Conservation (phyloP, 2,113 vertebrate species). For the Capreolus pygargus region DNA sequence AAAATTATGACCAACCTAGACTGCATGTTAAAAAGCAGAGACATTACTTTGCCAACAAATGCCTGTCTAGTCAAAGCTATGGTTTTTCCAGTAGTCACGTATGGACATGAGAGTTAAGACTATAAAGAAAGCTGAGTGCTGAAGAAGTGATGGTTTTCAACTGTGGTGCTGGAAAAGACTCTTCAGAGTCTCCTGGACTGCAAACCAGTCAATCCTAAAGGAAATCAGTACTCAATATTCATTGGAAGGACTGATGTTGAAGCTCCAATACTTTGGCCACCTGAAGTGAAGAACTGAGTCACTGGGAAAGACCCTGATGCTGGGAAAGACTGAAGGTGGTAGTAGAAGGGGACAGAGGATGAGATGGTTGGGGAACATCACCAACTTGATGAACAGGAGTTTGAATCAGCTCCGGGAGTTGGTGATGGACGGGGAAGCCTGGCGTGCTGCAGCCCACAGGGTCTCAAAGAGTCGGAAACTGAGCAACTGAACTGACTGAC, state of each 20-base stretch:
- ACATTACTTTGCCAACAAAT: background rate
- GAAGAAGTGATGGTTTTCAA: background rate
- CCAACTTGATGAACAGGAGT: background rate
- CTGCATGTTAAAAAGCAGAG: background rate
- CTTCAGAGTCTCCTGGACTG: background rate
- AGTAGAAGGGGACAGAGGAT: background rate
- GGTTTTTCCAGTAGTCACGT: background rate
- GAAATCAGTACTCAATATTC: background rate
- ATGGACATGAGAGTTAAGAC: background rate
- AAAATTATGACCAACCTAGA: background rate
- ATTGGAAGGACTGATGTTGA: background rate
- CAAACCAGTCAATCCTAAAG: background rate
- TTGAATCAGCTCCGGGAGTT: background rate
- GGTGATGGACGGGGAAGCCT: background rate
- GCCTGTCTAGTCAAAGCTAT: background rate
- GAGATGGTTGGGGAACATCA: background rate
- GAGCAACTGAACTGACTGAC: background rate
- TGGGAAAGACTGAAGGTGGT: background rate
- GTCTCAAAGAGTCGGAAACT: background rate
- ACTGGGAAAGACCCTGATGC: background rate
- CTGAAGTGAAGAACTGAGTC: background rate
- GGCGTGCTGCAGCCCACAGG: background rate
- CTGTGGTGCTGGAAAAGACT: background rate
- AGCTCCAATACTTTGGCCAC: background rate
- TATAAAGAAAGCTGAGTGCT: background rate